Conservation (phyloP, 2,113 vertebrate genomes). For the Syrmaticus mikado region DNA sequence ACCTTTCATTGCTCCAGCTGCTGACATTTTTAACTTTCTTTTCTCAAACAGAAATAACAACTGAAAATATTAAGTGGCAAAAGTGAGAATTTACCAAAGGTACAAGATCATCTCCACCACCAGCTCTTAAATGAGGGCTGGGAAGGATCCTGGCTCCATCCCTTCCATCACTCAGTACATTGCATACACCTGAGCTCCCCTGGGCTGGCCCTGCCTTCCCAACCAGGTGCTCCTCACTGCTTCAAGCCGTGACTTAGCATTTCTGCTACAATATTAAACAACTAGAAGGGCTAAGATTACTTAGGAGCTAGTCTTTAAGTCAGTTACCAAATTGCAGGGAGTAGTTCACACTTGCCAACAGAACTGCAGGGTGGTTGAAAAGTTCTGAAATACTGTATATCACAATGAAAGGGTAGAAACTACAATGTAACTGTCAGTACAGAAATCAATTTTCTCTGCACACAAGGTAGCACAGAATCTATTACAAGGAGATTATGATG, state of each 20-base stretch:
- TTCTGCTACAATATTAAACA: not conserved
- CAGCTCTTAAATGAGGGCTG: too few species aligned
- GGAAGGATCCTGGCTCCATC: too few species aligned
- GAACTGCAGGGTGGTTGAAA: not conserved
- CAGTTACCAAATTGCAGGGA: not conserved
- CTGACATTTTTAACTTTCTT: not conserved
- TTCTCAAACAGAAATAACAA: not conserved
- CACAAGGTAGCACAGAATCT: not conserved
- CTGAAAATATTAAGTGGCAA: not conserved
- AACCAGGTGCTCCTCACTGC: too few species aligned
- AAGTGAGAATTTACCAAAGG: not conserved
- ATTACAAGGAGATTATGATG: not conserved
- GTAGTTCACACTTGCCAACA: not conserved
- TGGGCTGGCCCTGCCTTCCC: too few species aligned
- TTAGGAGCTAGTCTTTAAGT: not conserved
- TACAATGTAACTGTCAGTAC: not conserved
- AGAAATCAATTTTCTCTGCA: not conserved
- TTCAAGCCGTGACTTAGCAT: too few species aligned
- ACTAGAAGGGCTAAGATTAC: not conserved
- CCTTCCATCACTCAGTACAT: too few species aligned
- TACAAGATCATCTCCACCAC: not conserved
- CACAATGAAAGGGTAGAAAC: not conserved
- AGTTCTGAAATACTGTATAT: not conserved
- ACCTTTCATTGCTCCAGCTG: not conserved
- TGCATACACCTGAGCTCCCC: too few species aligned